Evolutionary conservation across 2,797 vertebrate species (phyloP).

Genomic region (Alosa sapidissima): DNA sequence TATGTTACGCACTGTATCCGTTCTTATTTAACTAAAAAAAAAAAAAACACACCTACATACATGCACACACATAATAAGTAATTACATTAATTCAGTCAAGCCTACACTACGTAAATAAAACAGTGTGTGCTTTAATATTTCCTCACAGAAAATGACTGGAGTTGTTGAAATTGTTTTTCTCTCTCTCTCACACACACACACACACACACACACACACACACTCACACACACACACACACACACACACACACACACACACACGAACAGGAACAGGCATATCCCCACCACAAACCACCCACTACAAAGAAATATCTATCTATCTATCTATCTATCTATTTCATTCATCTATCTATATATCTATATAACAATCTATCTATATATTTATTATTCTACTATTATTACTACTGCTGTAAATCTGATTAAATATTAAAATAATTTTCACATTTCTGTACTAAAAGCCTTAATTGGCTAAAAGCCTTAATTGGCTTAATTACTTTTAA

Average conservation of each 20-base stretch:
- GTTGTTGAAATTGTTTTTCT: background rate
- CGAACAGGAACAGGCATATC: too few species aligned
- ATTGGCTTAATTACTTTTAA: background rate
- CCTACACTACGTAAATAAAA: too few species aligned
- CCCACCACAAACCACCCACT: too few species aligned
- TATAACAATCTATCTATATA: background rate
- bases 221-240: conserved; percentile 4
- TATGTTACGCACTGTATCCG: too few species aligned
- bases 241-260: too few species aligned
- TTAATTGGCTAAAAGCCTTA: background rate
- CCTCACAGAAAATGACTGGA: too few species aligned
- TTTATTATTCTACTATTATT: background rate
- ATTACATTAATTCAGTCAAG: too few species aligned
- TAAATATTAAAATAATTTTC: background rate
- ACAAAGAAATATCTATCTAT: background rate
- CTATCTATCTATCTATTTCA: too few species aligned
- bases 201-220: background rate
- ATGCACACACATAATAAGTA: too few species aligned
- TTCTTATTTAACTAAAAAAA: background rate
- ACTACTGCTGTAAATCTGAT: background rate
- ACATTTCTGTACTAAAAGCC: background rate
- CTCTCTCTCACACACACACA: background rate
- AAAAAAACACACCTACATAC: background rate
- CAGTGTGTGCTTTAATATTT: too few species aligned
- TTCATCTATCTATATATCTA: too few species aligned